A percentile compares a stretch with the other conserved stretches of the same genome.
These are phyloP conservation scores for Drosophila peninsularis DNA, from an alignment of 2,888 invertebrate species.

Conservation along the genomic window DNA sequence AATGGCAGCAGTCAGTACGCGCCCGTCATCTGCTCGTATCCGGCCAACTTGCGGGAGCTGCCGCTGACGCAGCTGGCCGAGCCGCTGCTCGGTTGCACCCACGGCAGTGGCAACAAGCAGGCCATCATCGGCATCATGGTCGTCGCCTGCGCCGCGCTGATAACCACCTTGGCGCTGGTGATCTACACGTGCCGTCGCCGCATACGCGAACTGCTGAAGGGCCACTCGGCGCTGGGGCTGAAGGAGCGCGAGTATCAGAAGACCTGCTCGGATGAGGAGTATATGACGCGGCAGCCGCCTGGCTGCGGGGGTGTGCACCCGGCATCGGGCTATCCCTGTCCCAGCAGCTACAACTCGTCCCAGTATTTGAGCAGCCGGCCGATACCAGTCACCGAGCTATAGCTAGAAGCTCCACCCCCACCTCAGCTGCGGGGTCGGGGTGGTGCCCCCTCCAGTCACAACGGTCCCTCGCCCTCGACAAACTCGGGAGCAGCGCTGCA, in stretches of 20 bases:
- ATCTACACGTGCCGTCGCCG: constrained; percentile 92
- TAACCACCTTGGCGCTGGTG: constrained; percentile 90
- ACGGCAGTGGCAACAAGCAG: constrained; percentile 91
- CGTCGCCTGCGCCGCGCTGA: constrained; percentile 89
- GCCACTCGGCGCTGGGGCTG: constrained; percentile 86
- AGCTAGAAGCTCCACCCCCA: constrained; percentile 96
- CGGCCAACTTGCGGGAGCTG: constrained; percentile 89
- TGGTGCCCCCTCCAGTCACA: constrained; percentile 79
- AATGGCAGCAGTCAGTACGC: constrained; percentile 82
- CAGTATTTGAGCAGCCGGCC: constrained; percentile 87
- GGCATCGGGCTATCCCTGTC: constrained; percentile 69
- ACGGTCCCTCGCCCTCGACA: constrained; percentile 36
- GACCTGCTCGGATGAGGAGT: constrained; percentile 95
- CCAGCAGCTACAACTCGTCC: constrained; percentile 82
- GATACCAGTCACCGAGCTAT: constrained; percentile 96
- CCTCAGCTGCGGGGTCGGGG: constrained; percentile 88
- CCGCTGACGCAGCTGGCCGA: constrained; percentile 89
- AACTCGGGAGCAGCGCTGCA: constrained; percentile 68
- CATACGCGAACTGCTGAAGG: constrained; percentile 92
- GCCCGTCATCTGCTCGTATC: constrained; percentile 89
- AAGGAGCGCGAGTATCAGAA: constrained; percentile 96
- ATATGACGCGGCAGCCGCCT: constrained; percentile 85
- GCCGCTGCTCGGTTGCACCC: constrained; percentile 92
- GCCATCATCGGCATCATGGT: constrained; percentile 91
- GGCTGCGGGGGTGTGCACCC: constrained; percentile 82